These are phyloP conservation scores for Patiria pectinifera DNA, from an alignment of 53 echinoderm and acorn worm genomes.

Conservation along the genomic window DNA sequence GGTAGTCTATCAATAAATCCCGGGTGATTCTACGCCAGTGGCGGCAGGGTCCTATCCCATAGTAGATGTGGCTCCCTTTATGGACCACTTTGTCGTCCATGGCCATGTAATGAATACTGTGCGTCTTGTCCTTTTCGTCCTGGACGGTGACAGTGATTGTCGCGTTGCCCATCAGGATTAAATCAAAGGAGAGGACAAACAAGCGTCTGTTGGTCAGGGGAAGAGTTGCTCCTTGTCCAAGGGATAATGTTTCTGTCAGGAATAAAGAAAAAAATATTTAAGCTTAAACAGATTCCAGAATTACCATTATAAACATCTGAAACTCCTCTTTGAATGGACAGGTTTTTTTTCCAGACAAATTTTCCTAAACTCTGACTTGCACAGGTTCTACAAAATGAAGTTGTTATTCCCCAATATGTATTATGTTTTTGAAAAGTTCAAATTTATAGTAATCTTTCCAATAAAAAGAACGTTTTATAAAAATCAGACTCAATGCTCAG, in stretches of 20 bases:
- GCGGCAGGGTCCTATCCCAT: conserved; percentile 79
- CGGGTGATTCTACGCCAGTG: conserved; percentile 90
- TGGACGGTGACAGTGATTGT: conserved; percentile 87
- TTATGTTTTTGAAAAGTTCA: no score
- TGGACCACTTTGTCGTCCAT: conserved; percentile 73
- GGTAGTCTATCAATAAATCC: conserved; percentile 71
- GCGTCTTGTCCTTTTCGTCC: conserved; percentile 79
- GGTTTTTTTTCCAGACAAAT: no score
- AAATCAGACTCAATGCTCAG: no score
- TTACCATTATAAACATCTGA: no score
- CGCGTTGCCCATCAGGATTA: conserved; percentile 76
- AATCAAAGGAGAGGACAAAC: conserved; percentile 87
- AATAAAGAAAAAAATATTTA: not conserved
- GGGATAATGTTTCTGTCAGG: conserved; percentile 53
- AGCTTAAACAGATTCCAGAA: not conserved
- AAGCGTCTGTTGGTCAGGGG: conserved; percentile 70
- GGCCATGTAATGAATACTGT: conserved; percentile 77
- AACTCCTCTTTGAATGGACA: no score
- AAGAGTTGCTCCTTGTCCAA: conserved; percentile 62
- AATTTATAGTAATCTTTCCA: no score
- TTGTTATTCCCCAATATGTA: no score
- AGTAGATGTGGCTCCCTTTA: conserved; percentile 76
- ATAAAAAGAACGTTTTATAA: no score
- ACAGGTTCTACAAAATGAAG: no score
- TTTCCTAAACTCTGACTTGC: no score